phyloP scores from a whole-genome alignment of 1,140 invertebrate genomes.

The Lucilia sericata region DNA sequence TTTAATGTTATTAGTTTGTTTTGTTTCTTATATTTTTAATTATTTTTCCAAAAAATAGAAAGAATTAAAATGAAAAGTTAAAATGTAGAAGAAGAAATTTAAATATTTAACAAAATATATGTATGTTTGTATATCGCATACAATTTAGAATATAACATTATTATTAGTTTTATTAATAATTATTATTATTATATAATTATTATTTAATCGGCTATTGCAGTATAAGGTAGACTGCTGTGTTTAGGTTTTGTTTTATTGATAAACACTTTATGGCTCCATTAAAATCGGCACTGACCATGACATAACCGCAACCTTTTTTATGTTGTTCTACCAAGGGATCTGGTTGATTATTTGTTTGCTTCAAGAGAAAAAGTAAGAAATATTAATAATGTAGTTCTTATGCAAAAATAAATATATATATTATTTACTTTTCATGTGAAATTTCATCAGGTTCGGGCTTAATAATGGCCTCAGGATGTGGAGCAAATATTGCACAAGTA shows the following conservation, averaged over 20 bases:
- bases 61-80: not conserved
- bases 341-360: constrained; percentile 64
- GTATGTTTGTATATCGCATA: constrained; percentile 19
- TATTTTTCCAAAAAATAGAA: constrained; percentile 3
- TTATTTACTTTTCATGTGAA: constrained; percentile 57
- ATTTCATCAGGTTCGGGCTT: constrained; percentile 68
- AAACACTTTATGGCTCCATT: constrained; percentile 96
- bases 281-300: constrained; percentile 96
- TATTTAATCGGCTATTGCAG: constrained; percentile 65
- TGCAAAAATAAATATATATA: constrained; percentile 12
- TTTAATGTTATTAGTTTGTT: not conserved
- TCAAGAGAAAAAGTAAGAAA: constrained; percentile 30
- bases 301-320: constrained; percentile 84
- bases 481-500: constrained; percentile 96
- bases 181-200: not conserved
- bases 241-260: constrained; percentile 93
- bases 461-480: constrained; percentile 93
- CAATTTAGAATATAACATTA: constrained; percentile 31
- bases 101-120: constrained; percentile 38
- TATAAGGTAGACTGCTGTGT: constrained; percentile 84
- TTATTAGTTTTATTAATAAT: not conserved
- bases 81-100: not conserved
- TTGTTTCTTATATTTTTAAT: not conserved
- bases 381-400: constrained; percentile 40
- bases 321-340: constrained; percentile 79